A percentile compares a stretch with the other conserved stretches of the same genome.
Evolutionary conservation across 2,888 invertebrate genomes (phyloP).

Genomic region (Catocala sponsa): DNA sequence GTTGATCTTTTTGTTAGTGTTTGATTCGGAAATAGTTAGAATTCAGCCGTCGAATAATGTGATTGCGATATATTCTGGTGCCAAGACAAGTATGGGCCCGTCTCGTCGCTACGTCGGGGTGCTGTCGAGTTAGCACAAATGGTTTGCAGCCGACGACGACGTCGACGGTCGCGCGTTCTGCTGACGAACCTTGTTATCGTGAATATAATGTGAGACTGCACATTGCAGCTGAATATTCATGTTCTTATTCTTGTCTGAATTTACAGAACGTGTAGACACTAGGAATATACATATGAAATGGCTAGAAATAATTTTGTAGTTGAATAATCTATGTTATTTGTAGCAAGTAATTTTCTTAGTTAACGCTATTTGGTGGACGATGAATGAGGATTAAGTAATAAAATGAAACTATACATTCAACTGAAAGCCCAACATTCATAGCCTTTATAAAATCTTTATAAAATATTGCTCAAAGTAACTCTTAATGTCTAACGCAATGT

Average conservation of each 20-base stretch:
- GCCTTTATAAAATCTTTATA: too few relatives aligned
- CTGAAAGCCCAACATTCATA: too few relatives aligned
- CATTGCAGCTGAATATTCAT: conserved; percentile 81
- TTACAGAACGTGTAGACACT: conserved; percentile 42
- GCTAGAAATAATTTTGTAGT: background rate
- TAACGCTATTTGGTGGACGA: background rate
- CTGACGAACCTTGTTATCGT: conserved; percentile 86
- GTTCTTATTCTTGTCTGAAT: conserved; percentile 68
- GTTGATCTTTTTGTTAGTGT: conserved; percentile 37
- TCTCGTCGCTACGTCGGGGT: conserved; percentile 38
- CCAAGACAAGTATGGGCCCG: conserved; percentile 62
- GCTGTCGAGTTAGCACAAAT: conserved; percentile 70
- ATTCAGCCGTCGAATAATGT: conserved; percentile 41
- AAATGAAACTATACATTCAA: too few relatives aligned
- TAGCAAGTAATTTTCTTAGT: conserved; percentile 16
- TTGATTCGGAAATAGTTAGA: conserved; percentile 31
- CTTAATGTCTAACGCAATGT: too few relatives aligned
- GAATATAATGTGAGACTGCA: conserved; percentile 74
- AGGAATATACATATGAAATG: conserved; percentile 14
- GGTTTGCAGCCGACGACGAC: conserved; percentile 54
- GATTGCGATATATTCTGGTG: conserved; percentile 58
- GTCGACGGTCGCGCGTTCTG: conserved; percentile 63
- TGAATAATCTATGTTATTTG: conserved; percentile 1
- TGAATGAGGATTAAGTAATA: background rate
- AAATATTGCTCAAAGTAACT: too few relatives aligned